Conservation (phyloP, 2,888 invertebrate species). For the Agrotis puta region DNA sequence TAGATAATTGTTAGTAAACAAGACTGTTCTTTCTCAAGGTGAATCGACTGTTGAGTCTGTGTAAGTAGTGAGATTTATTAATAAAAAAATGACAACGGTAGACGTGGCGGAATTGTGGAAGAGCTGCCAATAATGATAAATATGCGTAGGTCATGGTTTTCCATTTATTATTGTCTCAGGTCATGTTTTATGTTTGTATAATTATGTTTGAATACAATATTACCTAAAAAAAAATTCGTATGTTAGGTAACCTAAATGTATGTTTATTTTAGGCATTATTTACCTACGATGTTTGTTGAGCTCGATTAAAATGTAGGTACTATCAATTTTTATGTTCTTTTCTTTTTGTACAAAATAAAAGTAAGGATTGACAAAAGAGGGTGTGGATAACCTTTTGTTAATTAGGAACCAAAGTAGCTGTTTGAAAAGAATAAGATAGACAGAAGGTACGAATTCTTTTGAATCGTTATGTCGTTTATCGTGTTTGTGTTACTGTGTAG, state of each 20-base stretch:
- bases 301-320: too few species aligned
- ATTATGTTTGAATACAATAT: too few species aligned
- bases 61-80: constrained; percentile 1
- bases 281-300: too few species aligned
- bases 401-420: neutral
- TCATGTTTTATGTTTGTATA: neutral
- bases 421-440: too few species aligned
- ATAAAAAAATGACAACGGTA: neutral
- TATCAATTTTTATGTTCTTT: too few species aligned
- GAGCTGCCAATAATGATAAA: neutral
- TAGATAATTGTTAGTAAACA: constrained; percentile 18
- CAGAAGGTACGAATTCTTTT: neutral
- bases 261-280: too few species aligned
- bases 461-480: neutral
- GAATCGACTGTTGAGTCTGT: neutral
- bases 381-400: neutral
- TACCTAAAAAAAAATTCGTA: too few species aligned
- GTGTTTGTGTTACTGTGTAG: too few species aligned
- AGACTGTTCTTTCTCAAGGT: neutral
- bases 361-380: neutral
- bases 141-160: constrained; percentile 4
- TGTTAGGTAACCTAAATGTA: too few species aligned
- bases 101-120: neutral
- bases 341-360: too few species aligned
- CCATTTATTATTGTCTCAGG: constrained; percentile 1